phyloP scores from a whole-genome alignment of 2,888 invertebrate species.

The Scaptomyza parva region DNA sequence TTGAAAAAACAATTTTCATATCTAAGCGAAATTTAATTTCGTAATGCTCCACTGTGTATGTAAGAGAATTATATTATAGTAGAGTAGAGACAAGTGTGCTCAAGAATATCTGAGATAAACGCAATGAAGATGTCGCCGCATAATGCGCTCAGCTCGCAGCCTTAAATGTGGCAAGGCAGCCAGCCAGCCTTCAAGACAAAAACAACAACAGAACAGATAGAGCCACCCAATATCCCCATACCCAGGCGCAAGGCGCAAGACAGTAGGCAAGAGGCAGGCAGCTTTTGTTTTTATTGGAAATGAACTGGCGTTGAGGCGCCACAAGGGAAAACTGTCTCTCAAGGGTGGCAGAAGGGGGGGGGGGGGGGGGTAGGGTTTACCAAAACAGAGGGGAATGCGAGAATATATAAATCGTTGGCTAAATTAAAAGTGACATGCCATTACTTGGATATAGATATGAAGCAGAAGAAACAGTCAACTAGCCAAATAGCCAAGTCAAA shows the following conservation, averaged over 20 bases:
- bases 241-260: not conserved
- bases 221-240: not conserved
- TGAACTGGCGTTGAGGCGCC: slow-evolving; percentile 31
- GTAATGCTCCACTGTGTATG: slow-evolving; percentile 7
- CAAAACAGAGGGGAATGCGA: not conserved
- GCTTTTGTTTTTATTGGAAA: slow-evolving; percentile 63
- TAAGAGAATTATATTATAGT: slow-evolving; percentile 30
- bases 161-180: not conserved
- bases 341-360: not conserved
- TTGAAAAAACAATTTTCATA: not conserved
- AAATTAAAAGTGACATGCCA: slow-evolving; percentile 80
- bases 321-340: slow-evolving; percentile 8
- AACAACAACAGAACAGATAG: not conserved
- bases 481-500: slow-evolving; percentile 39
- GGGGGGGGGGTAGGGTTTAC: too few relatives aligned
- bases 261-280: not conserved
- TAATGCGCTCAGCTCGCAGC: slow-evolving; percentile 8
- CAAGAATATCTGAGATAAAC: slow-evolving; percentile 51
- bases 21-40: slow-evolving; percentile 1
- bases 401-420: slow-evolving; percentile 66
- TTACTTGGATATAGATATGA: slow-evolving; percentile 65
- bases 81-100: slow-evolving; percentile 44
- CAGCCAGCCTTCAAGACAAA: not conserved
- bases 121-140: slow-evolving; percentile 55
- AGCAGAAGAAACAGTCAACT: slow-evolving; percentile 1